A percentile compares a stretch with the other conserved stretches of the same genome.
Evolutionary conservation across 2,113 vertebrate species (phyloP).

Genomic region (Chamaetylas fuelleborni): DNA sequence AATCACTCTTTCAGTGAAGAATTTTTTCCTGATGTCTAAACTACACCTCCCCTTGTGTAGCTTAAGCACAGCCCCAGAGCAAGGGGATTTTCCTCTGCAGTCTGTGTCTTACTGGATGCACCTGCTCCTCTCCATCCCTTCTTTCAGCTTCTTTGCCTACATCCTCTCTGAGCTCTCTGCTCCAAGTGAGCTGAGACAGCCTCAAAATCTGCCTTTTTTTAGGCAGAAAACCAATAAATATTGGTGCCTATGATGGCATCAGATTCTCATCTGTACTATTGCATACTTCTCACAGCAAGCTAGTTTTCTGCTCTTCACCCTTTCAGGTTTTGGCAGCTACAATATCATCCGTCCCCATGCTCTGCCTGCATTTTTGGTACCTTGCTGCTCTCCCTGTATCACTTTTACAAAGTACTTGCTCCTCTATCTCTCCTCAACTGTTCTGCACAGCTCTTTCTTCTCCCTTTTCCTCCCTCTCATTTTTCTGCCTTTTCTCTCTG

Average conservation of each 20-base stretch:
- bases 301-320: not conserved
- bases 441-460: not conserved
- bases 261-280: not conserved
- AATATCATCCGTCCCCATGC: not conserved
- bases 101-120: not conserved
- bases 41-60: not conserved
- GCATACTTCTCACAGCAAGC: not conserved
- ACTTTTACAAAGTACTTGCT: accelerated
- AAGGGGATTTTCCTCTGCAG: not conserved
- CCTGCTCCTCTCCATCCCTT: not conserved
- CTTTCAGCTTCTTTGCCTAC: not conserved
- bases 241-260: not conserved
- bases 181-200: not conserved
- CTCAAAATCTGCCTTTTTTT: not conserved
- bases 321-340: not conserved
- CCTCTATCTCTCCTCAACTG: not conserved
- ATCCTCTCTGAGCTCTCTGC: not conserved
- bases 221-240: not conserved
- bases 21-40: not conserved
- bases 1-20: not conserved
- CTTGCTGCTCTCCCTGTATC: not conserved
- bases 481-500: not conserved
- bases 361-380: not conserved
- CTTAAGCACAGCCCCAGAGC: not conserved
- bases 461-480: not conserved